Percentiles rank a stretch among this genome's conserved stretches.
These are phyloP conservation scores for Pollenia angustigena DNA, from an alignment of 2,888 invertebrate genomes.

Conservation along the genomic window DNA sequence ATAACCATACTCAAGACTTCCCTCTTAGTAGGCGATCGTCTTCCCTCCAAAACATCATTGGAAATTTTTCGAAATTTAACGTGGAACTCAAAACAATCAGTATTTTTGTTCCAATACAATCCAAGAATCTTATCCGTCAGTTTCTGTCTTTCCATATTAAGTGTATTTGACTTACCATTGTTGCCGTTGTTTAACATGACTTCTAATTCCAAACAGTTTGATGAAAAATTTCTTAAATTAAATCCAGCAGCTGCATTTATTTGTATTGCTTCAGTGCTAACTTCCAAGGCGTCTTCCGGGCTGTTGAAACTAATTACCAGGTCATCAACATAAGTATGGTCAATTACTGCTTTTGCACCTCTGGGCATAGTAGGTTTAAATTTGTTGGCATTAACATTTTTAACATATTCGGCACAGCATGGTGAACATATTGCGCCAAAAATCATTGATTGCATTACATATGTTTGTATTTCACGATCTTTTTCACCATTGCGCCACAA, in stretches of 20 bases:
- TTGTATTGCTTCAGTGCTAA: constrained; percentile 44
- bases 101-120: constrained; percentile 65
- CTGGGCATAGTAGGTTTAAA: constrained; percentile 53
- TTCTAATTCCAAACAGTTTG: constrained; percentile 28
- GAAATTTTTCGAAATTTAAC: constrained; percentile 54
- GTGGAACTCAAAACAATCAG: constrained; percentile 72
- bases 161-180: constrained; percentile 62
- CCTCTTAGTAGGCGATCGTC: constrained; percentile 72
- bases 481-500: constrained; percentile 43
- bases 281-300: constrained; percentile 77
- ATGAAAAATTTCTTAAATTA: constrained; percentile 43
- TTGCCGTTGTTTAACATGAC: neutral
- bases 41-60: constrained; percentile 54
- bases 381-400: constrained; percentile 75
- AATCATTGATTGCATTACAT: constrained; percentile 64
- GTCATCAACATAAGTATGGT: constrained; percentile 71
- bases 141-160: constrained; percentile 14
- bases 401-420: constrained; percentile 76
- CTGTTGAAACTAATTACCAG: constrained; percentile 74
- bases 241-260: constrained; percentile 48
- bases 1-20: constrained; percentile 74
- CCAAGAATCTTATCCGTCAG: constrained; percentile 69
- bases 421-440: constrained; percentile 74
- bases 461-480: constrained; percentile 20
- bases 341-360: constrained; percentile 66